A percentile compares a stretch with the other conserved stretches of the same genome.
These are phyloP conservation scores for Hirudinaria manillensis DNA, from an alignment of 2,888 invertebrate species.

Conservation along the genomic window DNA sequence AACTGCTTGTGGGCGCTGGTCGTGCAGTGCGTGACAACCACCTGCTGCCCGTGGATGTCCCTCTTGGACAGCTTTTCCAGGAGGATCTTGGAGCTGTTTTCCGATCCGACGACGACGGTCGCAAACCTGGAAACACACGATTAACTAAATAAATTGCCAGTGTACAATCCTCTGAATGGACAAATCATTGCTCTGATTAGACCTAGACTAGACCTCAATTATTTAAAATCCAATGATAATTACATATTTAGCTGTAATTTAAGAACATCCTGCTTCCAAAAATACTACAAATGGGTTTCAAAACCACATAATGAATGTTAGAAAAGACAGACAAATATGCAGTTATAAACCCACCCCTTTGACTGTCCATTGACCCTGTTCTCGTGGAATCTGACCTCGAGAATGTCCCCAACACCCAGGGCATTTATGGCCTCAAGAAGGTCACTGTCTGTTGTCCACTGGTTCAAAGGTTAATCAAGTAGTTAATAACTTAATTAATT, in stretches of 20 bases:
- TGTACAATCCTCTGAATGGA: too few relatives aligned
- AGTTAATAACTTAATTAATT: constrained; percentile 36
- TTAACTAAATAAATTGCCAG: too few relatives aligned
- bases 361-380: constrained; percentile 97
- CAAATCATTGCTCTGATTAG: too few relatives aligned
- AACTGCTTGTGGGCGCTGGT: constrained; percentile 24
- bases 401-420: constrained; percentile 78
- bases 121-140: constrained; percentile 64
- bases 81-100: constrained; percentile 77
- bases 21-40: constrained; percentile 68
- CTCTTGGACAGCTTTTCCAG: constrained; percentile 91
- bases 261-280: too few relatives aligned
- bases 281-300: too few relatives aligned
- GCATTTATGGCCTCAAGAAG: constrained; percentile 81
- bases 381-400: constrained; percentile 98
- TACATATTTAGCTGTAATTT: too few relatives aligned
- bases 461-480: constrained; percentile 50
- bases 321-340: neutral
- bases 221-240: too few relatives aligned
- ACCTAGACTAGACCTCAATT: too few relatives aligned
- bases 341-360: constrained; percentile 65
- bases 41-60: constrained; percentile 88
- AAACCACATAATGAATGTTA: too few relatives aligned
- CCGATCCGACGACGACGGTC: constrained; percentile 86
- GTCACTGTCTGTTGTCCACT: constrained; percentile 98